A percentile compares a stretch with the other conserved stretches of the same genome.
Evolutionary conservation across 2,797 vertebrate genomes (phyloP).

Genomic region (Labeo calbasu): DNA sequence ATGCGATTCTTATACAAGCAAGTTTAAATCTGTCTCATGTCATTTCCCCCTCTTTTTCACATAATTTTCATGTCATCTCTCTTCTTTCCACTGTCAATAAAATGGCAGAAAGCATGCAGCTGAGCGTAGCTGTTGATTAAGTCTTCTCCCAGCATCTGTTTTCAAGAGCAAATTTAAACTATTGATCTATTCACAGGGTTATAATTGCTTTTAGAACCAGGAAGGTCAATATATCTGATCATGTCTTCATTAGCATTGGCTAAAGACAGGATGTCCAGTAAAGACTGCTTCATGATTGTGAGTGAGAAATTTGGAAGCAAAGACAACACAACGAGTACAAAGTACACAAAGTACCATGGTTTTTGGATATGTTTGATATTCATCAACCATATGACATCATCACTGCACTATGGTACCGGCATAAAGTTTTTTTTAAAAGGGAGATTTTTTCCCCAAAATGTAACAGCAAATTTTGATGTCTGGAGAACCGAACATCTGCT

Average conservation of each 20-base stretch:
- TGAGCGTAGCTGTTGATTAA: background rate
- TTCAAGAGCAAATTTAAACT: background rate
- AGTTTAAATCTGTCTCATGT: background rate
- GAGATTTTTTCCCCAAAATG: background rate
- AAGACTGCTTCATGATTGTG: background rate
- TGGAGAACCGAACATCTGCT: background rate
- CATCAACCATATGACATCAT: background rate
- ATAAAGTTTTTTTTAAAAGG: background rate
- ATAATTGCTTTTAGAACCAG: background rate
- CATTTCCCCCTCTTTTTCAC: background rate
- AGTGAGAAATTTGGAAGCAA: background rate
- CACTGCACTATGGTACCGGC: background rate
- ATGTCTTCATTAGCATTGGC: conserved; percentile 1
- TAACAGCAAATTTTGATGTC: background rate
- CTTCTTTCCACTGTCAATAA: background rate
- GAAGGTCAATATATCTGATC: conserved; percentile 2
- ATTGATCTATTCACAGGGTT: conserved; percentile 8
- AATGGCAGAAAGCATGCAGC: background rate
- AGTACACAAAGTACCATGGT: background rate
- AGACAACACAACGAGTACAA: background rate
- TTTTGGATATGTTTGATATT: background rate
- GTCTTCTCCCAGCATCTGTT: conserved; percentile 4
- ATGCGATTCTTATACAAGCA: background rate
- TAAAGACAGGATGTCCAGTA: background rate
- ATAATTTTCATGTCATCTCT: background rate